Evolutionary conservation across 2,797 vertebrate species (phyloP).

Genomic region (Tangara arthus): DNA sequence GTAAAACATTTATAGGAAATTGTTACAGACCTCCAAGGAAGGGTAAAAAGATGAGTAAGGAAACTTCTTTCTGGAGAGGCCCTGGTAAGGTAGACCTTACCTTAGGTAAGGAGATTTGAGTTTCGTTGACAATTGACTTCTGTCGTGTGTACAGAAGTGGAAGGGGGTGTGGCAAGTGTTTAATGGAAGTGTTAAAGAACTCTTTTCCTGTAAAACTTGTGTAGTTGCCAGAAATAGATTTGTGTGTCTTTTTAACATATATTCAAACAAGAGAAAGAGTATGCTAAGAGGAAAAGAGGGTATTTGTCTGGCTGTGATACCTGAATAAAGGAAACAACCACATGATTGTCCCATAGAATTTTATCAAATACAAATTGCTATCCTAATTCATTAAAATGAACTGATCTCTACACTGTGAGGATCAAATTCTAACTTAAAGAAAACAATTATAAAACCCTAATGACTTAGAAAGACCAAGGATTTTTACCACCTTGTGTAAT

Average conservation of each 20-base stretch:
- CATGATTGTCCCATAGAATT: not conserved
- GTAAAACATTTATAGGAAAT: conserved; percentile 17
- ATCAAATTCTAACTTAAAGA: not conserved
- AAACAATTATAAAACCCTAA: not conserved
- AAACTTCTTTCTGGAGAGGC: conserved; percentile 5
- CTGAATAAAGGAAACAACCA: not conserved
- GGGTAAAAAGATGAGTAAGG: not conserved
- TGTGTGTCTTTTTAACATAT: not conserved
- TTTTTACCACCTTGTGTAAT: not conserved
- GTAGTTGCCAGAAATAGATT: not conserved
- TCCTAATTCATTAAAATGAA: not conserved
- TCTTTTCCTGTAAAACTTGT: not conserved
- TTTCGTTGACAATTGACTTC: not conserved
- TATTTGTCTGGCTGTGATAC: not conserved
- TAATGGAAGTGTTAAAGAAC: not conserved
- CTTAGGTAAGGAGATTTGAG: not conserved
- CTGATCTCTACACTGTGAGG: not conserved
- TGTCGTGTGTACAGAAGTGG: rapidly evolving
- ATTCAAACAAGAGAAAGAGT: not conserved
- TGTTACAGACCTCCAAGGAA: conserved; percentile 37
- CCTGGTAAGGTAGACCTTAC: not conserved
- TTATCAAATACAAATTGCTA: not conserved
- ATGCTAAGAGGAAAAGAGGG: not conserved
- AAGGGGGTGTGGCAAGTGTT: not conserved
- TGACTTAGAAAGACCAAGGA: not conserved